Evolutionary conservation across 2,888 invertebrate genomes (phyloP).

Genomic region (Lottia scabra): DNA sequence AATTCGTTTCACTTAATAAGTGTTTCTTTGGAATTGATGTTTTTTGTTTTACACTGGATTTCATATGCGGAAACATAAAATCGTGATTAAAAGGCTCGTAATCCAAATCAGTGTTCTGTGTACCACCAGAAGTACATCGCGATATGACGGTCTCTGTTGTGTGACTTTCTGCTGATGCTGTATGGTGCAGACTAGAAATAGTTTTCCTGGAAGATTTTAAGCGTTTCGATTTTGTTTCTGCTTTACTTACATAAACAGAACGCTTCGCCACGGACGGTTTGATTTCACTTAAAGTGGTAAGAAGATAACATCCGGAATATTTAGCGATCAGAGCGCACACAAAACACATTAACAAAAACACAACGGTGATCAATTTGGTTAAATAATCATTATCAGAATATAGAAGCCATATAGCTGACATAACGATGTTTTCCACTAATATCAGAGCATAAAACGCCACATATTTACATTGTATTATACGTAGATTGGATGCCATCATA

Average conservation of each 20-base stretch:
- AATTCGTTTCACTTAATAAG: not conserved
- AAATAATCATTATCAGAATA: constrained; percentile 36
- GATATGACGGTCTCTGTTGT: too few relatives aligned
- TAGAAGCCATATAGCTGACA: constrained; percentile 55
- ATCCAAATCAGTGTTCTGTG: too few relatives aligned
- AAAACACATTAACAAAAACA: constrained; percentile 42
- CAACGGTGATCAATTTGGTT: constrained; percentile 42
- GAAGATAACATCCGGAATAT: constrained; percentile 46
- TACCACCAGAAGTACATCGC: too few relatives aligned
- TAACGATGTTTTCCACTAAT: constrained; percentile 50
- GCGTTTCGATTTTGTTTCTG: too few relatives aligned
- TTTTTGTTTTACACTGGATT: too few relatives aligned
- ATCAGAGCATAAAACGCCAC: constrained; percentile 48
- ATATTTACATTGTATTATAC: constrained; percentile 47
- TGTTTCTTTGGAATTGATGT: not conserved
- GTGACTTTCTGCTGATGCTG: too few relatives aligned
- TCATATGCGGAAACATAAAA: too few relatives aligned
- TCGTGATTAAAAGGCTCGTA: too few relatives aligned
- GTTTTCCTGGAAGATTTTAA: too few relatives aligned
- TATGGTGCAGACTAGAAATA: too few relatives aligned
- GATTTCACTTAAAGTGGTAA: not conserved
- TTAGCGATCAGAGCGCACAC: constrained; percentile 49
- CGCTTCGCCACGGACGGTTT: too few relatives aligned
- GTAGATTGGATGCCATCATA: constrained; percentile 32
- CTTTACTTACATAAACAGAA: too few relatives aligned